phyloP scores from a whole-genome alignment of 1,140 invertebrate species.

The Plectrocnemia conspersa region DNA sequence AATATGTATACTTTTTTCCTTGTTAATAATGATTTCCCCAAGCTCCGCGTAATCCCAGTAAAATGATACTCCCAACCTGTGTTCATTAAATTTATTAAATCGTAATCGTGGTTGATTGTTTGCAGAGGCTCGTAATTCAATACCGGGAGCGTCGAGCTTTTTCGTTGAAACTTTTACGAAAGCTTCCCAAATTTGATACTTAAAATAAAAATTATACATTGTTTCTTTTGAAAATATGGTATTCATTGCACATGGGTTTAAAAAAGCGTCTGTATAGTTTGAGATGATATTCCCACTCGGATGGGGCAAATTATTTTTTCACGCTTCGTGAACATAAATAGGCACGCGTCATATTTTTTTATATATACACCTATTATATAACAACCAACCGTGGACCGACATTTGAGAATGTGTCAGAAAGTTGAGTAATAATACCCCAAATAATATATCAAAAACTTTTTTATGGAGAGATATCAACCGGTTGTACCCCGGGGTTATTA shows the following conservation, averaged over 20 bases:
- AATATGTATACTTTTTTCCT: too few relatives aligned
- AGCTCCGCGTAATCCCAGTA: not conserved
- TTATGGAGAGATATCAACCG: too few relatives aligned
- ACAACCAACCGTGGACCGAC: slow-evolving; percentile 6
- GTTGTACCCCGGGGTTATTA: too few relatives aligned
- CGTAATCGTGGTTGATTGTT: slow-evolving; percentile 19
- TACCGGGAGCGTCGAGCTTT: slow-evolving; percentile 4
- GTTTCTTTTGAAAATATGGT: not conserved
- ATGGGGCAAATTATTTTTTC: slow-evolving; percentile 23
- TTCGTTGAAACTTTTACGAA: too few relatives aligned
- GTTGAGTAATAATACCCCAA: slow-evolving; percentile 18
- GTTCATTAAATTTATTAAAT: slow-evolving; percentile 22
- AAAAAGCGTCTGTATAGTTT: not conserved
- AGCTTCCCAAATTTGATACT: not conserved
- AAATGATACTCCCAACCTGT: not conserved
- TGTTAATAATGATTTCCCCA: slow-evolving; percentile 2
- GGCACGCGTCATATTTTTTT: slow-evolving; percentile 21
- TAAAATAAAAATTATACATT: not conserved
- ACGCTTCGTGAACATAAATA: slow-evolving; percentile 24
- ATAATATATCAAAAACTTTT: too few relatives aligned
- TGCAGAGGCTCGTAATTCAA: slow-evolving; percentile 11
- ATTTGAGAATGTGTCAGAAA: slow-evolving; percentile 24
- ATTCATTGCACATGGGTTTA: not conserved
- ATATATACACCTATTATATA: too few relatives aligned
- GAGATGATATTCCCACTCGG: not conserved